Evolutionary conservation across 2,888 invertebrate species (phyloP), one percentile per base, ranked within the genome.

Genomic region (Standfussiana lucernea): DNA sequence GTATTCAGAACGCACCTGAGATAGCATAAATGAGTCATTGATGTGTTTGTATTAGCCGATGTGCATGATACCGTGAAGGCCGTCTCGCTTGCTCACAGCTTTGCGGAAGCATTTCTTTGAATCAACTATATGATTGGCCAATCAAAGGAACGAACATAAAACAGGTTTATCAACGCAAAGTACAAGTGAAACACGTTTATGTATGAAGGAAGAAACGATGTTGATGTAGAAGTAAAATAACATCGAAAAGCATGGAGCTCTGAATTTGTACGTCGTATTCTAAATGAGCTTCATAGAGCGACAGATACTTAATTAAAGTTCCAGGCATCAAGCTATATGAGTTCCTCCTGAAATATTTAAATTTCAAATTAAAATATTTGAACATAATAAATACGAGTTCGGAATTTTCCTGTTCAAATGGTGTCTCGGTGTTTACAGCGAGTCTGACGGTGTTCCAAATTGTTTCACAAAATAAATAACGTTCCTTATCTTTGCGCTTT

Each of bases 391-490:
- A 78, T 75, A 77, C 67, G 75, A 78, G 64, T 75, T 77, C 69
- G 75, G 73, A 82, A 86, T 88, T 72, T 81, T 72, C 77, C 75
- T 77, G 78, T 85, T 80, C 75, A 86, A 85, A 77, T 72, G 69
- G 69, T 75, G 80, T 70, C 67, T 67, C 77, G 74, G 76, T 79
- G 78, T 82, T 72, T 76, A 79, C 79, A 76, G 75, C 66, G 72
- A 77, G 62, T 42, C 71, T 50, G 76, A 50, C 75, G 70, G 76
- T 78, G 79, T 79, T 83, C 87, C 80, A 91, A 92, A 93, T 92
- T 92, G 91, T 91, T 91, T 91, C 88, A 68, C 80, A 89, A 88
- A 92, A 91, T 92, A 91, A 93, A 91, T 91, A 92, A 89, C 87
- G 87, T 89, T 85, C 83, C 88, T 90, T 91, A 91, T 91, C 90